Evolutionary conservation across 2,113 vertebrate genomes (phyloP).

Genomic region (Montifringilla adamsi): DNA sequence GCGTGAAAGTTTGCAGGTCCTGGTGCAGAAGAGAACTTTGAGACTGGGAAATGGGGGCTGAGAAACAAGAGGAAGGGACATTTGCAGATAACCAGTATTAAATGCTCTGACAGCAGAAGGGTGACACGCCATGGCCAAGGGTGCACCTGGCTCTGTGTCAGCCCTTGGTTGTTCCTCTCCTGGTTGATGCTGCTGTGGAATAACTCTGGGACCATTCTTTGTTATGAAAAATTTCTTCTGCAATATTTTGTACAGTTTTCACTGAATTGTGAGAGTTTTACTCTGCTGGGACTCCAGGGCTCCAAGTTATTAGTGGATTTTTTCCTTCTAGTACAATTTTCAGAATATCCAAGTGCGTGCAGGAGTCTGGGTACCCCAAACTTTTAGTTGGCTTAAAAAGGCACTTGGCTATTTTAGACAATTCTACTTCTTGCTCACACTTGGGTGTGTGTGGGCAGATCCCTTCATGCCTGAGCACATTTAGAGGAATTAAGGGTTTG

Average conservation of each 20-base stretch:
- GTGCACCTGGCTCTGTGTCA: rapidly evolving
- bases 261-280: not conserved
- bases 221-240: not conserved
- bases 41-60: rapidly evolving
- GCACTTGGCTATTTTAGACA: not conserved
- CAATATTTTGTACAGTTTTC: not conserved
- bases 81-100: not conserved
- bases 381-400: not conserved
- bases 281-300: not conserved
- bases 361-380: not conserved
- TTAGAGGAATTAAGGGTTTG: not conserved
- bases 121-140: not conserved
- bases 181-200: not conserved
- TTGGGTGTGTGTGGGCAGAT: not conserved
- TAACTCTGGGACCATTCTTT: not conserved
- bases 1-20: not conserved
- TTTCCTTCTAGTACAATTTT: not conserved
- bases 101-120: not conserved
- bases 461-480: not conserved
- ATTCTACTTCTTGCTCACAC: not conserved
- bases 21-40: not conserved
- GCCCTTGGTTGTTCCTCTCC: not conserved
- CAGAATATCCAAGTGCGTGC: not conserved
- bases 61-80: not conserved
- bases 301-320: not conserved